Evolutionary conservation across 1,140 invertebrate genomes (phyloP).

Genomic region (Neelides sp.): DNA sequence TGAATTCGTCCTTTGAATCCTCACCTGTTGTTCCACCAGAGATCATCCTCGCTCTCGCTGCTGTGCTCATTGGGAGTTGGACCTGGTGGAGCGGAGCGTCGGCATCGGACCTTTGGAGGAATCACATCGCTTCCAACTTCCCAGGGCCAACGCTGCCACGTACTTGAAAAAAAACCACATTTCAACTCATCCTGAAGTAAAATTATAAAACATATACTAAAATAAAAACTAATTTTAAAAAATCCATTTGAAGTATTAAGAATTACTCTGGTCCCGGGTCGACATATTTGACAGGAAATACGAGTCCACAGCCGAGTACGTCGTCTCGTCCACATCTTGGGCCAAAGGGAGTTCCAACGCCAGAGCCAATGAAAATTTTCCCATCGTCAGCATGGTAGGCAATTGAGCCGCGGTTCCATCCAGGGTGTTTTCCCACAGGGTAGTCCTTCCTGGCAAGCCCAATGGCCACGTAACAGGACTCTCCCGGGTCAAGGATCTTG

Average conservation of each 20-base stretch:
- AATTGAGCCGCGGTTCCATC: constrained; percentile 48
- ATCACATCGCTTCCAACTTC: constrained; percentile 11
- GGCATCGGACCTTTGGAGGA: constrained; percentile 6
- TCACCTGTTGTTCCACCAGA: constrained; percentile 34
- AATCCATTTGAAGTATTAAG: not conserved
- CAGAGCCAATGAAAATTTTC: constrained; percentile 47
- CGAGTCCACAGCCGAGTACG: constrained; percentile 47
- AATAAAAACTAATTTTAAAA: not conserved
- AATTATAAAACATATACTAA: not conserved
- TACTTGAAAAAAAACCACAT: not conserved
- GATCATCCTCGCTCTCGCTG: constrained; percentile 37
- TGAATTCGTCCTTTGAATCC: constrained; percentile 25
- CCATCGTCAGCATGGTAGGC: constrained; percentile 51
- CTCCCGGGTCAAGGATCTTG: constrained; percentile 46
- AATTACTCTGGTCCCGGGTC: constrained; percentile 34
- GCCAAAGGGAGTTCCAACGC: constrained; percentile 45
- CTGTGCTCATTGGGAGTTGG: no score
- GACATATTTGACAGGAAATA: constrained; percentile 43
- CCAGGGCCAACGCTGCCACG: constrained; percentile 20
- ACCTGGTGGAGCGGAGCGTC: no score
- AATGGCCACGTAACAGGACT: constrained; percentile 48
- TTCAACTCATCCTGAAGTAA: not conserved
- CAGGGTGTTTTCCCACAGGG: constrained; percentile 44
- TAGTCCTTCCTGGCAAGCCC: constrained; percentile 47
- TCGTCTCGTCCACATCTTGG: constrained; percentile 46